phyloP scores from a whole-genome alignment of 1,140 invertebrate species.

The Cataglyphis hispanica region DNA sequence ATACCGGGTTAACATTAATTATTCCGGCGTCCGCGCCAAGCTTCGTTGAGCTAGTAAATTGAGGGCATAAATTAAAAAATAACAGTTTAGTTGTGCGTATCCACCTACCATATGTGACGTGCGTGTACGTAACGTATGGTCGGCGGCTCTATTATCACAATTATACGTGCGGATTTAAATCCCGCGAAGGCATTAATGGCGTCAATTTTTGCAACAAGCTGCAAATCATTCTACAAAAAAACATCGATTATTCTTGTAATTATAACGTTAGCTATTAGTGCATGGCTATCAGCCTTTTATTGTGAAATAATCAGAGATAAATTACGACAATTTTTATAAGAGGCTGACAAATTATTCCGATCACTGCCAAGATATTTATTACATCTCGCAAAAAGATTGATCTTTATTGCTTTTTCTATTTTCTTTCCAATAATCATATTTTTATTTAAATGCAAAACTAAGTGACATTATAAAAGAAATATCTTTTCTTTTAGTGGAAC shows the following conservation, averaged over 20 bases:
- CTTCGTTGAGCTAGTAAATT: conserved; percentile 72
- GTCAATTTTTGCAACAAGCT: conserved; percentile 36
- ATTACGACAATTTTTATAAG: too few relatives aligned
- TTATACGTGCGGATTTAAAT: conserved; percentile 46
- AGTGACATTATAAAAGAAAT: not conserved
- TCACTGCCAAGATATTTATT: not conserved
- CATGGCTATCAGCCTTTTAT: too few relatives aligned
- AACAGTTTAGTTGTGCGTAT: conserved; percentile 70
- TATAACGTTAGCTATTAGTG: not conserved
- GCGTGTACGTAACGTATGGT: conserved; percentile 61
- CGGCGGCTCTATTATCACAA: conserved; percentile 69
- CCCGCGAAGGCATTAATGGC: conserved; percentile 52
- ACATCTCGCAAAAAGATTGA: not conserved
- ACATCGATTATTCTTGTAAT: conserved; percentile 16
- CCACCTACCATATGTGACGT: conserved; percentile 68
- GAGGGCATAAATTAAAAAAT: conserved; percentile 75
- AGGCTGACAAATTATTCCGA: not conserved
- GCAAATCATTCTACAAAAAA: conserved; percentile 51
- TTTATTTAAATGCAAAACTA: not conserved
- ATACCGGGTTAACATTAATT: conserved; percentile 70
- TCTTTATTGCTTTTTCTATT: not conserved
- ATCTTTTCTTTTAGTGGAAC: not conserved
- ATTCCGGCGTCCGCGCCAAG: conserved; percentile 54
- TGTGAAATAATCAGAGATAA: too few relatives aligned
- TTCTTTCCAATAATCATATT: not conserved